Percentiles rank a stretch among this genome's conserved stretches.
These are phyloP conservation scores for Drosophila micromelanica DNA, from an alignment of 1,140 invertebrate species.

Conservation along the genomic window DNA sequence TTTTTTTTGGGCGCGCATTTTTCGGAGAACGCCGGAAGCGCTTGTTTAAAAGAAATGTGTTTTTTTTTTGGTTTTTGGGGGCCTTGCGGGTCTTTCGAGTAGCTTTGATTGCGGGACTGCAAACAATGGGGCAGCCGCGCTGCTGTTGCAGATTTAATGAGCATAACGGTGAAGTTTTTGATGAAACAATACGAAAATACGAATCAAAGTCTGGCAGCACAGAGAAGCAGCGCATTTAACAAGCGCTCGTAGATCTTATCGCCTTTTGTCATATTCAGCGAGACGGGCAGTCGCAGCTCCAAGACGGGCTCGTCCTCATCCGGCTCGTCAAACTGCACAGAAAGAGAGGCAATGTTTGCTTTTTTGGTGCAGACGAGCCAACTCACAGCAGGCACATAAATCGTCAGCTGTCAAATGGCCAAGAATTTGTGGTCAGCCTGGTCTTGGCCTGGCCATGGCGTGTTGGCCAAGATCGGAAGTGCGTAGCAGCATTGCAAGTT, in stretches of 20 bases:
- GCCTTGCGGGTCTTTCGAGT: constrained; percentile 25
- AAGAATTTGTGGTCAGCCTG: constrained; percentile 63
- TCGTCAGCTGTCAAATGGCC: constrained; percentile 82
- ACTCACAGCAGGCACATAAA: constrained; percentile 72
- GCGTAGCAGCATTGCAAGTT: constrained; percentile 60
- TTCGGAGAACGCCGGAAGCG: constrained; percentile 79
- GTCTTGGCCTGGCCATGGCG: constrained; percentile 42
- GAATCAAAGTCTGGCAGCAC: constrained; percentile 26
- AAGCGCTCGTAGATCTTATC: constrained; percentile 80
- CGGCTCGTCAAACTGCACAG: constrained; percentile 43
- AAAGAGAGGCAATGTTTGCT: neutral
- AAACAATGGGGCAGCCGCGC: constrained; percentile 47
- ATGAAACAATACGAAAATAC: constrained; percentile 75
- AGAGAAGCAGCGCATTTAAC: constrained; percentile 58
- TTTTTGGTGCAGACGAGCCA: constrained; percentile 8
- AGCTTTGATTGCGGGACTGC: constrained; percentile 56
- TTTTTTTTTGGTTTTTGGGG: constrained; percentile 26
- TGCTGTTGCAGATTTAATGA: constrained; percentile 77
- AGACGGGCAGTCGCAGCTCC: constrained; percentile 57
- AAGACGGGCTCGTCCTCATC: constrained; percentile 36
- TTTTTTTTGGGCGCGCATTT: constrained; percentile 42
- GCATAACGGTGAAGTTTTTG: constrained; percentile 82
- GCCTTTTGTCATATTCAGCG: constrained; percentile 74
- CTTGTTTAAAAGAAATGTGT: constrained; percentile 59
- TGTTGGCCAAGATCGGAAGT: constrained; percentile 75